Evolutionary conservation across 1,140 invertebrate species (phyloP), one percentile per base, ranked within the genome.

Genomic region (Leptopilina boulardi): DNA sequence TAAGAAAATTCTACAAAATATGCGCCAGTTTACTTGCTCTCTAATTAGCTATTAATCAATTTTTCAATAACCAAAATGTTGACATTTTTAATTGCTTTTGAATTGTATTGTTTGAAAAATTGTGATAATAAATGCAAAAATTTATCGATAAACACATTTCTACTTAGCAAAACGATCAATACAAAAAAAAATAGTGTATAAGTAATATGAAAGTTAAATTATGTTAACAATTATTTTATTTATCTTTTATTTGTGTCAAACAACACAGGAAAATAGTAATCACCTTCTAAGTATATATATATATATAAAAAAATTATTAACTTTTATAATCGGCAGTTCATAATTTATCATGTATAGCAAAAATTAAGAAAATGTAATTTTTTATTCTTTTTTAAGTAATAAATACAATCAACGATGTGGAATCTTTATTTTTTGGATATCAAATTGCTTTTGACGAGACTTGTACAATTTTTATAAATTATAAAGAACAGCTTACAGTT

Each of bases 371-470:
- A n/a, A n/a, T n/a, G n/a, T n/a, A n/a, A n/a, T n/a, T n/a, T n/a
- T n/a, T n/a, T n/a, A n/a, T n/a, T n/a, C n/a, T 9, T 54, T 18
- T 8, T 21, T n/a, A 3, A 54, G 19, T 18, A 54, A 18, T 21
- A 18, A 18, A 13, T 56, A 44, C 54, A 11, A 30, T 82, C 0
- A 54, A 82, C 72, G 72, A 85, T 72, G 78, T 82, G 11, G 79
- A 80, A 71, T 84, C 82, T 47, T 70, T 79, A n/a, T 80, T 84
- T 23, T 81, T 78, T 71, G 70, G 73, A 42, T 82, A 82, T 77
- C 72, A 75, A 21, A 79, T 84, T n/a, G 80, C 77, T 3, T 84
- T 81, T 81, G 76, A 82, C 19, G 83, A 84, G 59, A 79, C 81
- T 26, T 66, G 41, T 11, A 73, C 81, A 13, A 81, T 82, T 75